Evolutionary conservation across 2,888 invertebrate genomes (phyloP).

Genomic region (Melinaea marsaeus): DNA sequence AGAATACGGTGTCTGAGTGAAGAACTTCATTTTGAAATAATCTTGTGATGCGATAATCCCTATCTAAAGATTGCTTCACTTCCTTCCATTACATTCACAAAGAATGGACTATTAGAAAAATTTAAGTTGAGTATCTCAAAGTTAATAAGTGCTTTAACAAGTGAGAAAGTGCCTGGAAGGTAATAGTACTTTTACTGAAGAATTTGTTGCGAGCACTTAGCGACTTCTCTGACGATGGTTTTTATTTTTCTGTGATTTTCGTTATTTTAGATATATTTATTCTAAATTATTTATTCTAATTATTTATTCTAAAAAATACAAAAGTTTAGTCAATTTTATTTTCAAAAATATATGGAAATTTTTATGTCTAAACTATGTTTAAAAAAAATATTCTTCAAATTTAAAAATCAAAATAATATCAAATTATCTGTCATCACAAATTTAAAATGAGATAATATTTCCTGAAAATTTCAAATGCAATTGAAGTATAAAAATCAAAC

Average conservation of each 20-base stretch:
- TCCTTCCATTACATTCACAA: not conserved
- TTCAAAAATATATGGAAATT: too few species aligned
- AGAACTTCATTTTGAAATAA: too few species aligned
- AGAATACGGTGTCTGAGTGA: too few species aligned
- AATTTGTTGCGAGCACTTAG: conserved; percentile 70
- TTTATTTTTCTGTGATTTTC: conserved; percentile 48
- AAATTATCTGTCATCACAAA: too few species aligned
- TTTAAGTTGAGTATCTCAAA: conserved; percentile 22
- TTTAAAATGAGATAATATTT: conserved; percentile 6
- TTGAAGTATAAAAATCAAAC: not conserved
- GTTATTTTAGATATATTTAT: conserved; percentile 4
- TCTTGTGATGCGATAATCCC: too few species aligned
- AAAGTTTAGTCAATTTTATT: too few species aligned
- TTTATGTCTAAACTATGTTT: too few species aligned
- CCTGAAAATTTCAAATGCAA: conserved; percentile 14
- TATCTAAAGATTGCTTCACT: too few species aligned
- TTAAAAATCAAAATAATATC: too few species aligned
- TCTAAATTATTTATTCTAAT: too few species aligned
- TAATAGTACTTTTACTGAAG: conserved; percentile 46
- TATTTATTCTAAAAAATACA: too few species aligned
- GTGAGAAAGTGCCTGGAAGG: conserved; percentile 64
- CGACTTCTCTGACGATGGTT: conserved; percentile 48
- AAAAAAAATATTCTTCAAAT: too few species aligned
- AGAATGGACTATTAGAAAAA: not conserved
- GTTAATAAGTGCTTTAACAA: conserved; percentile 39